Base-by-base conservation (phyloP, 2,113 vertebrate genomes). In the Mastomys coucha region DNA sequence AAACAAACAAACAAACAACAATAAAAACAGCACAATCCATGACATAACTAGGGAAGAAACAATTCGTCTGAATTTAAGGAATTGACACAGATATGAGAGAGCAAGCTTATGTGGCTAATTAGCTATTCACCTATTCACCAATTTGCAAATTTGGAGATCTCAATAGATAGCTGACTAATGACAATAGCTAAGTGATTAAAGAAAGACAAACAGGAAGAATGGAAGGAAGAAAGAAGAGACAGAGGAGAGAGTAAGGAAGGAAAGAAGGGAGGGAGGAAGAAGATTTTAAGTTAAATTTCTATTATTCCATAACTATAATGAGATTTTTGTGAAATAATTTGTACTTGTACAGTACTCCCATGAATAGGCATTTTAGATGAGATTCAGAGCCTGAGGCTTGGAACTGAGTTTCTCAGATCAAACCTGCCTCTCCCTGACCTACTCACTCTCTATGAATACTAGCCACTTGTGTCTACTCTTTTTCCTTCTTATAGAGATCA, bases 271-370 rank as follows among this genome's bases (percentile, higher is more conserved):
- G 3, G 14, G 1, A 36, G 8, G 45, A 31, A 78, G 28, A 26
- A n/a, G 16, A 42, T 31, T 56, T 93, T 90, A 91, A 39, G 28
- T 26, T 26, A 19, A 69, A 84, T 9, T 24, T 36, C 78, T 36
- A 65, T 80, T 89, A 92, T 80, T 77, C 16, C 12, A 24, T 60
- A 2, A 75, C 2, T 88, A 36, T 58, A 75, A 78, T n/a, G 72
- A 93, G 14, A 51, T 78, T 75, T 75, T 53, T 33, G 33, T 92
- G 60, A 91, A 73, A 58, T 33, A 63, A 20, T 76, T 87, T 70
- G 58, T 31, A 42, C 60, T 90, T 84, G 39, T 84, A 60, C 1
- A 69, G 24, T 69, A 77, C 78, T 80, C 12, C 12, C 45, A n/a
- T 67, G 14, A 90, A 73, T 28, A 33, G 7, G 36, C 7, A 60